Conservation (phyloP, 2,113 vertebrate genomes). For the Hydrochoerus hydrochaeris region DNA sequence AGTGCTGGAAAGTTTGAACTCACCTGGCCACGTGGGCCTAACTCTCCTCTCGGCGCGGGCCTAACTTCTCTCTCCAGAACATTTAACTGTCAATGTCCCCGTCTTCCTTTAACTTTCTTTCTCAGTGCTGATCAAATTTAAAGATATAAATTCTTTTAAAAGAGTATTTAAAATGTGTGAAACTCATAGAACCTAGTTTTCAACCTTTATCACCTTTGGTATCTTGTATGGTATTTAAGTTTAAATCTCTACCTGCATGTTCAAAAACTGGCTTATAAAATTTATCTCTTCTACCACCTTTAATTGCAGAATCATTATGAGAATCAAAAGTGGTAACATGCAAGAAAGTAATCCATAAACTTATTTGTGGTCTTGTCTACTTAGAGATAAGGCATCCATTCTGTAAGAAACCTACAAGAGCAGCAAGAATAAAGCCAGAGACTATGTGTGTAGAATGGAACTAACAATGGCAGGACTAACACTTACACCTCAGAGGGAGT, state of each 20-base stretch:
- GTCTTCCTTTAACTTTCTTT: neutral
- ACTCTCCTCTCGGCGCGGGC: too few species aligned
- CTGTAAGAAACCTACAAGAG: slow-evolving; percentile 5
- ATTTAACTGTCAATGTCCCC: neutral
- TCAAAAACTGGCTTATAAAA: neutral
- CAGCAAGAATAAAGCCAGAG: slow-evolving; percentile 2
- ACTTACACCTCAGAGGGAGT: neutral
- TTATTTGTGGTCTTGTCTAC: neutral
- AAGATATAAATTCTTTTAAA: neutral
- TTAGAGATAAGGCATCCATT: neutral
- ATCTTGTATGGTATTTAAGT: neutral
- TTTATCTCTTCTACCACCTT: neutral
- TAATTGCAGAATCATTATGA: neutral
- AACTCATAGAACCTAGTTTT: neutral
- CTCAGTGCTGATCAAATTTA: neutral
- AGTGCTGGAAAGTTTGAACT: too few species aligned
- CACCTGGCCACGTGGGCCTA: too few species aligned
- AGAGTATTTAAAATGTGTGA: neutral
- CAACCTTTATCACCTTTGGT: neutral
- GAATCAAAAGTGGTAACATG: neutral
- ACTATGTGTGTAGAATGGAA: neutral
- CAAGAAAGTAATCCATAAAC: slow-evolving; percentile 6
- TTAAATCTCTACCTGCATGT: neutral
- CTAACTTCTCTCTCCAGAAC: too few species aligned
- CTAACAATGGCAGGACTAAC: neutral